Evolutionary conservation across 1,140 invertebrate species (phyloP), one percentile per base, ranked within the genome.

Genomic region (Scaptomyza graminum): DNA sequence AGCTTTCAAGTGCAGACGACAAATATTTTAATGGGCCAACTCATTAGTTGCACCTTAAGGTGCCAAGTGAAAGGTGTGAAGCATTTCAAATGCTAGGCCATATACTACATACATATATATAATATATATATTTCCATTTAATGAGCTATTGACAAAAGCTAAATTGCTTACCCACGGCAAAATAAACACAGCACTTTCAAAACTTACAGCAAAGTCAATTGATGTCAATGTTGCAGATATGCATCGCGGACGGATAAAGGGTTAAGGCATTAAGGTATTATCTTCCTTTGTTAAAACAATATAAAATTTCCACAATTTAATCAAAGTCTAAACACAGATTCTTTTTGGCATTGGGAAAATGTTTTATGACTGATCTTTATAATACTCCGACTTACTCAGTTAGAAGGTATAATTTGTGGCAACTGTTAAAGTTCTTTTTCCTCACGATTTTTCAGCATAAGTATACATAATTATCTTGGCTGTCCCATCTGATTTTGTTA

Each of bases 21-120:
- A 64, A 70, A 56, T 64, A 50, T 47, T 49, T 39, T 18, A 69
- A 69, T 69, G 60, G 31, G 50, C 50, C 66, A 69, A 28, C 60
- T 63, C 66, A 69, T 69, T 71, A 71, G 68, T 56, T 56, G 34
- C 34, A 41, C 9, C 46, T 57, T 41, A 49, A 51, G 49, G 49
- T 54, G 66, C 15, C 57, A 47, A n/a, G 68, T 57, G 68, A 71
- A 71, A 71, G 62, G 60, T 71, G 68, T 57, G 52, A 65, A 60
- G 52, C 63, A 64, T 7, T 28, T 64, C 16, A 9, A 50, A 49
- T n/a, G 9, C 54, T 16, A 56, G 61, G 22, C 12, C 44, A 16
- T 4, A 25, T 22, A n/a, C n/a, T n/a, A n/a, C n/a, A n/a, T n/a
- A n/a, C n/a, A n/a, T n/a, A n/a, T n/a, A n/a, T n/a, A n/a, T n/a